Evolutionary conservation across 1,140 invertebrate genomes (phyloP).

Genomic region (Nomia melanderi): DNA sequence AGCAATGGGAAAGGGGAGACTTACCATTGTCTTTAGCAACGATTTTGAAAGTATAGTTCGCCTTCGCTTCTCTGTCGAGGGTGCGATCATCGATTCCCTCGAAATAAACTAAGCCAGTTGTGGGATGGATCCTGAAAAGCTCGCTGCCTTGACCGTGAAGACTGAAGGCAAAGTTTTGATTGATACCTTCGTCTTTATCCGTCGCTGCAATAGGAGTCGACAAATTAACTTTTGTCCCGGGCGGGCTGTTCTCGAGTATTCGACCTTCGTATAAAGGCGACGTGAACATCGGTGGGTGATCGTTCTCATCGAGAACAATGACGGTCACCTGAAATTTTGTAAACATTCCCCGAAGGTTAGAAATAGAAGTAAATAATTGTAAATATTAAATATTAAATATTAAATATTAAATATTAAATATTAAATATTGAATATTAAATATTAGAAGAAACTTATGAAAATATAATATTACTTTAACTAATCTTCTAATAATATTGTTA

Average conservation of each 20-base stretch:
- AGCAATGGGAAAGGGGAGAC: background rate
- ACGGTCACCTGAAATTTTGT: slow-evolving; percentile 83
- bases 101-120: slow-evolving; percentile 85
- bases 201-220: slow-evolving; percentile 85
- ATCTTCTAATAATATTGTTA: too few species aligned
- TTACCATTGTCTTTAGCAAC: slow-evolving; percentile 86
- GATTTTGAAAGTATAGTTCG: slow-evolving; percentile 86
- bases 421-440: too few species aligned
- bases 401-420: too few species aligned
- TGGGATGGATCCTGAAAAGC: slow-evolving; percentile 88
- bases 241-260: slow-evolving; percentile 89
- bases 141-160: slow-evolving; percentile 89
- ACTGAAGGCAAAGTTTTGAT: slow-evolving; percentile 88
- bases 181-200: slow-evolving; percentile 90
- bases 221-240: slow-evolving; percentile 87
- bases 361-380: too few species aligned
- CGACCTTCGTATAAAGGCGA: slow-evolving; percentile 87
- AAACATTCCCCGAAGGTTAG: background rate
- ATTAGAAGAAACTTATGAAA: background rate
- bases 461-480: background rate
- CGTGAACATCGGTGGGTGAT: slow-evolving; percentile 93
- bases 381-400: too few species aligned
- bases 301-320: slow-evolving; percentile 93
- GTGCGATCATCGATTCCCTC: slow-evolving; percentile 76
- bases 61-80: slow-evolving; percentile 89